Conservation (phyloP, 2,113 vertebrate genomes). For the Chaetodon trifascialis region DNA sequence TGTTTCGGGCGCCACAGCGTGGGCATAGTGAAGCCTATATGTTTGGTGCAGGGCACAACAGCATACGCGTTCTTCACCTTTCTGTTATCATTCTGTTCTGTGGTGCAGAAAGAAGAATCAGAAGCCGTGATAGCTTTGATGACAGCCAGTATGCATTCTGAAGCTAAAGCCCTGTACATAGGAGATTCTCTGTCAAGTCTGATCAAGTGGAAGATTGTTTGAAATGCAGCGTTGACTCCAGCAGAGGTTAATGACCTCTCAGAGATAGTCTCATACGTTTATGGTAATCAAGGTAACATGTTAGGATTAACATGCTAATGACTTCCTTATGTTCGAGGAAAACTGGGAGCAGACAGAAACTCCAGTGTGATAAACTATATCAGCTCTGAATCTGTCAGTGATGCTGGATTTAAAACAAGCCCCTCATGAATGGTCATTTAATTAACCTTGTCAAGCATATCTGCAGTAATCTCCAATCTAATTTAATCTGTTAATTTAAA, state of each 20-base stretch:
- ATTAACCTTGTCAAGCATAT: slow-evolving; percentile 80
- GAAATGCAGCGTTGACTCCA: neutral
- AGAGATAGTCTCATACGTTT: neutral
- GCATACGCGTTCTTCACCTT: neutral
- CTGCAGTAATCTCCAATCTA: slow-evolving; percentile 74
- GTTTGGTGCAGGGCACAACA: neutral
- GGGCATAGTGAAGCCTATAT: neutral
- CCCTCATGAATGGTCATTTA: slow-evolving; percentile 77
- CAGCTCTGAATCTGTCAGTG: slow-evolving; percentile 52
- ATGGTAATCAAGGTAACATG: neutral
- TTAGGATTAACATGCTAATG: neutral
- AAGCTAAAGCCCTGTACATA: neutral
- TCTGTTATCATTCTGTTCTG: neutral
- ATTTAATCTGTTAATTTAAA: slow-evolving; percentile 83
- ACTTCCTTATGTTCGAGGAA: neutral
- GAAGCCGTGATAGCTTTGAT: neutral
- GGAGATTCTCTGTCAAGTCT: neutral
- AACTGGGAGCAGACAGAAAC: slow-evolving; percentile 5
- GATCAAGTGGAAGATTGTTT: neutral
- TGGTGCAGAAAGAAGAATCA: neutral
- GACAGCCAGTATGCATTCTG: neutral
- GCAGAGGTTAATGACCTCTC: neutral
- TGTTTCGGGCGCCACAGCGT: no score
- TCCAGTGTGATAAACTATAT: slow-evolving; percentile 1
- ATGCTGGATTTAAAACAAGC: slow-evolving; percentile 53